Evolutionary conservation across 2,888 invertebrate species (phyloP), one percentile per base, ranked within the genome.

Genomic region (Cremastinae sp.): DNA sequence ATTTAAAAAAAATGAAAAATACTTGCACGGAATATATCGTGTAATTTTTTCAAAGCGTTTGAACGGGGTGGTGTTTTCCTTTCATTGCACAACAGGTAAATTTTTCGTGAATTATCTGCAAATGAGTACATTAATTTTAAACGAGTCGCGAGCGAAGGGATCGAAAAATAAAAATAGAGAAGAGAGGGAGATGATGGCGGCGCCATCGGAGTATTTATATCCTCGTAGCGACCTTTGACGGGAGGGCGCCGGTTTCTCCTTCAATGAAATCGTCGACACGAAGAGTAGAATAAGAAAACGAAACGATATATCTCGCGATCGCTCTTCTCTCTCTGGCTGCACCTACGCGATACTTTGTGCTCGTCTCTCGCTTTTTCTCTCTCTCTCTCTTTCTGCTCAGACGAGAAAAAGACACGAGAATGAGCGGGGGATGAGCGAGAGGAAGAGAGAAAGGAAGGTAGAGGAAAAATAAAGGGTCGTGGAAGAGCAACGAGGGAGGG

Each of bases 141-240:
- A 5, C 28, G 28, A 5, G 28, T 28, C 1, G 34, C 9, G 4
- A 7, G 18, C 16, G 36, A 51, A 49, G 34, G 28, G 43, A 56
- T 38, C 61, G 12, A 41, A 12, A 49, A 22, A 64, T 9, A 38
- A 10, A 64, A n/a, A 22, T 34, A 49, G 28, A 56, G 38, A 49
- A 53, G 45, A 59, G n/a, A 10, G 7, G 56, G 58, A 28, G 38
- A 53, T 36, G 56, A 62, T 53, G 51, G 59, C 85, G 85, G 85
- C 85, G 85, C 85, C 85, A 83, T 58, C 64, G 78, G 78, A 75
- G 79, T 85, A 85, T 85, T 85, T 85, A 85, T 85, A 85, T 81
- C 76, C 73, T 58, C 83, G 80, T 78, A 80, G 74, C 83, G 85
- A 85, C 85, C 85, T 85, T 85, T 85, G 83, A 82, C 80, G 83